Percentiles rank a stretch among this genome's conserved stretches.
These are phyloP conservation scores for Drosophila truncata DNA, from an alignment of 1,140 invertebrate species.

Conservation along the genomic window DNA sequence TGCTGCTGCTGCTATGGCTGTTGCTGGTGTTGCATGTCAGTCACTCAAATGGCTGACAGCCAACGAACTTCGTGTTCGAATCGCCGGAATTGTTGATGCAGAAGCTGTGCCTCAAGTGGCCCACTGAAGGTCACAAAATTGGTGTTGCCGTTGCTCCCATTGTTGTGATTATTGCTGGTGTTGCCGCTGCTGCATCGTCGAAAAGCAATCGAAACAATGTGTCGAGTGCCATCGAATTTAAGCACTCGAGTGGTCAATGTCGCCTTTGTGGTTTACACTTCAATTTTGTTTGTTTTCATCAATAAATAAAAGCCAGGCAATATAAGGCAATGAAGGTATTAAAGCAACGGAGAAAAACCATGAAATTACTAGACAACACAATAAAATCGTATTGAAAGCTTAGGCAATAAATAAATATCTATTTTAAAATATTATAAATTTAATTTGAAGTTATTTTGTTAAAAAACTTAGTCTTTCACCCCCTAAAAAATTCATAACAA, in stretches of 20 bases:
- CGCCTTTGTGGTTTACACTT: conserved; percentile 44
- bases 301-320: conserved; percentile 7
- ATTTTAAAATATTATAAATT: neutral
- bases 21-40: conserved; percentile 70
- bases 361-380: neutral
- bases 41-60: conserved; percentile 80
- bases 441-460: neutral
- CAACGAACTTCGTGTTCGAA: conserved; percentile 75
- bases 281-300: conserved; percentile 25
- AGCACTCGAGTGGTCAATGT: conserved; percentile 74
- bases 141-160: conserved; percentile 31
- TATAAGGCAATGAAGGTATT: neutral
- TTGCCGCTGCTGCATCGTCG: conserved; percentile 15
- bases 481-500: neutral
- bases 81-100: conserved; percentile 46
- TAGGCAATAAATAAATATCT: neutral
- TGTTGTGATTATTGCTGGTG: conserved; percentile 17
- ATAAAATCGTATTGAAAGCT: neutral
- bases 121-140: conserved; percentile 69
- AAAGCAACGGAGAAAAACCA: neutral
- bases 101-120: conserved; percentile 69
- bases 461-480: neutral
- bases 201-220: conserved; percentile 43
- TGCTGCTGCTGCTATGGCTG: conserved; percentile 19
- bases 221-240: conserved; percentile 39